Evolutionary conservation across 2,113 vertebrate genomes (phyloP), one percentile per base, ranked within the genome.

Genomic region (Geococcyx californianus): DNA sequence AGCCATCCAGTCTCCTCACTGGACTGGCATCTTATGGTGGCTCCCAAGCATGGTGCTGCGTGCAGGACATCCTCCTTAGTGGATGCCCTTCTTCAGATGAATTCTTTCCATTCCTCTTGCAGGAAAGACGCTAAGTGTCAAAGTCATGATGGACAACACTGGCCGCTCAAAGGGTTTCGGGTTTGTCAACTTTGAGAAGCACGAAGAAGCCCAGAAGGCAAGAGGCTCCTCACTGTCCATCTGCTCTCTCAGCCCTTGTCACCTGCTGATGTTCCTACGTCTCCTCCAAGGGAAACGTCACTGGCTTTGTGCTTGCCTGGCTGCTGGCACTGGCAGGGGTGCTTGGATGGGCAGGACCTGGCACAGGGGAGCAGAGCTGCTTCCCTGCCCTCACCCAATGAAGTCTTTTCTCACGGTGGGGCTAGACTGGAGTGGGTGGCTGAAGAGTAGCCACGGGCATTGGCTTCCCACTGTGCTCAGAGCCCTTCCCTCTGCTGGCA

Each of bases 151-250:
- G 81, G 99, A 99, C 62, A 98, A 81, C 58, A 89, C 80, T 1
- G 99, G 99, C 33, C 97, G 92, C 21, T 99, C 99, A 0, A 98
- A 98, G 92, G 99, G 99, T 78, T 99, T 99, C 2, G 99, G 99
- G 11, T 99, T 99, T 86, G 99, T 99, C 75, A 99, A 99, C 97
- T 99, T 98, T 29, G 98, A 98, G 88, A 99, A 98, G 91, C 99
- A 99, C 0, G 98, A 99, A 93, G 99, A 99, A 95, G 99, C 99
- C 63, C 98, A 98, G 95, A 99, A 99, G 98, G 99, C 99, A 98
- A 89, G 96, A 73, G 38, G 34, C 21, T 84, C 59, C 83, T 90
- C 1, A 0, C 34, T 76, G 36, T n/a, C 40, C 23, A 0, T 26
- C 40, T 80, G 12, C 66, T 70, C 18, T 23, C 73, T n/a, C 34